Evolutionary conservation across 2,113 vertebrate genomes (phyloP), one percentile per base, ranked within the genome.

Genomic region (Hyaena hyaena): DNA sequence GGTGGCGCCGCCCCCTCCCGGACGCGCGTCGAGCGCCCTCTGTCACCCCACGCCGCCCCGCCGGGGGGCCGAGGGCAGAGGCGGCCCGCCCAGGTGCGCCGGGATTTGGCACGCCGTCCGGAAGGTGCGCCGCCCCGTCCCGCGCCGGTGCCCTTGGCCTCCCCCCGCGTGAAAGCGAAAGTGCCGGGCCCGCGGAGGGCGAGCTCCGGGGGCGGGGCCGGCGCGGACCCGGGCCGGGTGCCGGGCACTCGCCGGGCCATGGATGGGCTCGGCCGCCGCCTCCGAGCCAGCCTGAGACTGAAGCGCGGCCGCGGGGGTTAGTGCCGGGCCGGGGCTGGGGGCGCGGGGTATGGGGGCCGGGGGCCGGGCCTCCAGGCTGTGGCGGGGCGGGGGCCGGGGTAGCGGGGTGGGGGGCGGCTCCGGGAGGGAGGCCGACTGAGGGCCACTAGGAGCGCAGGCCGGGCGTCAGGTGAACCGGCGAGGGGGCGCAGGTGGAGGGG

Each of bases 271-370:
- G 77, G 74, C 94, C 97, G 96, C 95, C 97, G 98, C 89, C 96
- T 98, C 39, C 98, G 98, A 98, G 98, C 97, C 97, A 99, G 99
- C 98, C 91, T 99, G 81, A 96, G 93, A 96, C 93, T 97, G 96
- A 98, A 98, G 97, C 98, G 96, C 87, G 50, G 97, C 95, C 96
- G 31, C 3, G 53, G 97, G 96, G 98, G 98, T 98, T 48, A 98
- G 98, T 97, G 98, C 87, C 2, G 87, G 95, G 74, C 73, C 50
- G 66, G 86, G 80, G 95, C 84, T 66, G 33, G 31, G 77, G 83
- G 95, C 33, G 73, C 79, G 88, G 50, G 76, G 21, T 14, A 31
- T 1, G 43, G 97, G 96, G 98, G 98, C 97, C 11, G 16, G 43
- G 76, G 10, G 12, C 35, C 17, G 48, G 82, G 45, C 24, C 73